Evolutionary conservation across 2,888 invertebrate genomes (phyloP), one percentile per base, ranked within the genome.

Genomic region (Yponomeuta plumbellus): DNA sequence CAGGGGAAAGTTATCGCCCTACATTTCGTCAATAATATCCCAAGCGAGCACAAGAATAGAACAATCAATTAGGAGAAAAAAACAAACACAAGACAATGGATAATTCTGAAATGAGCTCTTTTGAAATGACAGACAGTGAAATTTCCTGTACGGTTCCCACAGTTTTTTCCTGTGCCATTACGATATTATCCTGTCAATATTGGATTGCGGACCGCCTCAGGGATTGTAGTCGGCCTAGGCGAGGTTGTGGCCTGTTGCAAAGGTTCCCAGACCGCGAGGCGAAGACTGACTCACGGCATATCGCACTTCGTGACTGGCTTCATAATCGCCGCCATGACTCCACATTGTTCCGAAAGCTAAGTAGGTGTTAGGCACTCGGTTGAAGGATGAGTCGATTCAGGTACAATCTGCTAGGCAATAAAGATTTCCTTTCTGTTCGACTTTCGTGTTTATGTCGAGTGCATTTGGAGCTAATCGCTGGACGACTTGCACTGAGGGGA

Each of bases 241-340:
- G 13, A 22, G 59, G 20, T 59, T 34, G 21, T 10, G 44, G 44
- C 63, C 21, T 21, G 44, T 67, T 65, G 67, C 65, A 20, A 59
- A 67, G 64, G 17, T 67, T 67, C 67, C 65, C 67, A 67, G 67
- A 67, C 67, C 67, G 52, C 65, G 57, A 57, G 67, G 65, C 34
- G 57, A 67, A 52, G 40, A 39, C 61, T 65, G 65, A 65, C 52
- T 67, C 67, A 67, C 67, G 67, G 20, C n/a, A 40, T 22, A 26
- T 61, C 61, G 52, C 40, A 62, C 20, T n/a, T 67, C 67, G 67
- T 67, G 67, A 67, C 67, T 21, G 44, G 63, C 44, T 21, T 63
- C 20, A 44, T 40, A 21, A 63, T 21, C 44, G 44, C 11, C 63
- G 39, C 40, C 13, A 63, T 63, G 63, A 63, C n/a, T 63, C 44